phyloP scores from a whole-genome alignment of 2,797 vertebrate genomes.

The Thripadectes ignobilis region DNA sequence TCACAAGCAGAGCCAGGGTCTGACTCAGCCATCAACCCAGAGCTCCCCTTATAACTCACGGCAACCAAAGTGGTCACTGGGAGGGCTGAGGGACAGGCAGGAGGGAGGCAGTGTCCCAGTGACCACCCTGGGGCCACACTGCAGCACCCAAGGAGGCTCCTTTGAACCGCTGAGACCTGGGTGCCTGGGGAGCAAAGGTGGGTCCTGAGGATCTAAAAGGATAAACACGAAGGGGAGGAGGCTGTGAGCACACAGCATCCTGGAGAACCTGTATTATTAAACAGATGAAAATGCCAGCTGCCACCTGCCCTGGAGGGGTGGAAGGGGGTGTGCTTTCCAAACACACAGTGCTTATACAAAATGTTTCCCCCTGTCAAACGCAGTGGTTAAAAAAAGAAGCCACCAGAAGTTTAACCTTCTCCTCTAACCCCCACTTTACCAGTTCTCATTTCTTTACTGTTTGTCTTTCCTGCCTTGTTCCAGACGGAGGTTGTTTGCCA shows the following conservation, averaged over 20 bases:
- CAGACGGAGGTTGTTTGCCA: neutral
- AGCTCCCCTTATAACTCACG: neutral
- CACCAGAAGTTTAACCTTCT: neutral
- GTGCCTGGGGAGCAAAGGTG: fast-evolving
- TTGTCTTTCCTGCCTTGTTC: neutral
- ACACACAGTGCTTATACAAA: neutral
- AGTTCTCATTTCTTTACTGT: neutral
- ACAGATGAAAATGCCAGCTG: neutral
- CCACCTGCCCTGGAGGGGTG: neutral
- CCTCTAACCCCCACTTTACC: neutral
- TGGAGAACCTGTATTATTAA: neutral
- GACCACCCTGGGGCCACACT: neutral
- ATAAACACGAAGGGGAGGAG: neutral
- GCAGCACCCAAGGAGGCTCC: neutral
- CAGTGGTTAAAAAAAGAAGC: neutral
- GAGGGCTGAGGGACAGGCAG: neutral
- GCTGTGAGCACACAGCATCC: fast-evolving
- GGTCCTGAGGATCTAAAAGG: neutral
- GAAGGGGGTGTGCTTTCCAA: neutral
- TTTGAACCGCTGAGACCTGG: fast-evolving
- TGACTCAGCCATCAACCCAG: fast-evolving
- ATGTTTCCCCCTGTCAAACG: neutral
- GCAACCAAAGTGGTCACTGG: neutral
- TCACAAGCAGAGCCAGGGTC: neutral
- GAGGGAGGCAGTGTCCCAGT: neutral